These are phyloP conservation scores for Hydroisotoma schaefferi DNA, from an alignment of 2,888 invertebrate species.

Conservation along the genomic window DNA sequence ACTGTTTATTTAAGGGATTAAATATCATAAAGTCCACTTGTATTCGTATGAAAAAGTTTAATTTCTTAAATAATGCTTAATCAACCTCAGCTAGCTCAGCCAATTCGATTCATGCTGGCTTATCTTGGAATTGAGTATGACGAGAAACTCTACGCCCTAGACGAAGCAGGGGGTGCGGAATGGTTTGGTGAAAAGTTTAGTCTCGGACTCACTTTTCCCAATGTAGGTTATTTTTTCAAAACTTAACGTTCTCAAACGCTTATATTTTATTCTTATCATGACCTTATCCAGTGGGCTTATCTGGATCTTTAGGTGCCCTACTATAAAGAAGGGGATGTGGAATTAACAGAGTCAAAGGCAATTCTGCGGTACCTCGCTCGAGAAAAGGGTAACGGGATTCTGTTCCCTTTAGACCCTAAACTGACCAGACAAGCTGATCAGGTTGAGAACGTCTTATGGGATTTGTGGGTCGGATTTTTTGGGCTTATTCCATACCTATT, in stretches of 20 bases:
- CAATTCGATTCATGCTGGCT: slow-evolving; percentile 52
- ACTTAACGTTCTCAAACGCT: background rate
- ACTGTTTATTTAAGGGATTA: background rate
- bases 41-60: background rate
- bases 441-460: slow-evolving; percentile 32
- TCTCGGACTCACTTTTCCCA: slow-evolving; percentile 52
- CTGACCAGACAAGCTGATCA: slow-evolving; percentile 20
- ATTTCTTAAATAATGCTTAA: background rate
- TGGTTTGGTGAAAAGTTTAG: slow-evolving; percentile 51
- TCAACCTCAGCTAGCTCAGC: slow-evolving; percentile 52
- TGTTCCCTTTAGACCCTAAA: slow-evolving; percentile 14
- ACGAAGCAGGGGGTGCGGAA: slow-evolving; percentile 28
- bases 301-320: slow-evolving; percentile 53
- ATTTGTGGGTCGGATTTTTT: slow-evolving; percentile 19
- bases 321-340: slow-evolving; percentile 53
- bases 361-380: slow-evolving; percentile 53
- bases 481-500: background rate
- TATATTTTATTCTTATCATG: no score
- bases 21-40: background rate
- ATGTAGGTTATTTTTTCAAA: slow-evolving; percentile 46
- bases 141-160: slow-evolving; percentile 51
- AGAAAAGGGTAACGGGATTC: slow-evolving; percentile 50
- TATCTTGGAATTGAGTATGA: slow-evolving; percentile 53
- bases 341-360: slow-evolving; percentile 53
- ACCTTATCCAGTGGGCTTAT: no score